A percentile compares a stretch with the other conserved stretches of the same genome.
Conservation (phyloP, 1,140 invertebrate species). For the Meloidogyne floridensis region DNA sequence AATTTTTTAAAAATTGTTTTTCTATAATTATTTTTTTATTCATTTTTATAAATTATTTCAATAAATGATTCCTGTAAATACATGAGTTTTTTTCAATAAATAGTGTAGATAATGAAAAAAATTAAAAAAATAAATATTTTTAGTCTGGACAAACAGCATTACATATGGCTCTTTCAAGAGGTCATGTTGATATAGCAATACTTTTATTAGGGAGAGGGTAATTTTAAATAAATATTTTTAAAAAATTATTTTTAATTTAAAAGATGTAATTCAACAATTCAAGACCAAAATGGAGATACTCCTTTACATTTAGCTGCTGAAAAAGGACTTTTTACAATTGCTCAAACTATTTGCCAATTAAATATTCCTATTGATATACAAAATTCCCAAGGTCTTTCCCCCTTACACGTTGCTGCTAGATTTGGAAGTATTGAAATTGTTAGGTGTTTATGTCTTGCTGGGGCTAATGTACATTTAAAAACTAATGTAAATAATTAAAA, state of each 20-base stretch:
- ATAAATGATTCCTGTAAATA: no score
- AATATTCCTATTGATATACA: slow-evolving; percentile 76
- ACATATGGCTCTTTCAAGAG: slow-evolving; percentile 72
- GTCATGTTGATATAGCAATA: slow-evolving; percentile 77
- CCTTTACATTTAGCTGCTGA: slow-evolving; percentile 77
- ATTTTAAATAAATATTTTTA: not conserved
- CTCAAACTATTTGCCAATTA: slow-evolving; percentile 76
- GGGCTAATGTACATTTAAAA: slow-evolving; percentile 53
- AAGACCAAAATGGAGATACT: slow-evolving; percentile 74
- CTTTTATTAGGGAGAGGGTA: slow-evolving; percentile 88
- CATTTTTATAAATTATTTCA: no score
- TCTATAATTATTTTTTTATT: no score
- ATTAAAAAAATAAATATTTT: slow-evolving; percentile 25
- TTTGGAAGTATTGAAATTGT: slow-evolving; percentile 78
- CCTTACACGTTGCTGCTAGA: slow-evolving; percentile 77
- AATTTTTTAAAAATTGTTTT: slow-evolving; percentile 28
- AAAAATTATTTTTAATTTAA: not conserved
- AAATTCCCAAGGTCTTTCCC: slow-evolving; percentile 69
- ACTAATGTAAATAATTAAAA: slow-evolving; percentile 45
- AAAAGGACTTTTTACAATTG: slow-evolving; percentile 74
- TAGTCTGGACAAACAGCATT: slow-evolving; percentile 71
- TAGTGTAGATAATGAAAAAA: no score
- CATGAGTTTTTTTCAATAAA: no score
- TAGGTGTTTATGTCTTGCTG: slow-evolving; percentile 75
- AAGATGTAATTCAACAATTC: slow-evolving; percentile 17